phyloP scores from a whole-genome alignment of 1,140 invertebrate genomes.

The Marisa cornuarietis region DNA sequence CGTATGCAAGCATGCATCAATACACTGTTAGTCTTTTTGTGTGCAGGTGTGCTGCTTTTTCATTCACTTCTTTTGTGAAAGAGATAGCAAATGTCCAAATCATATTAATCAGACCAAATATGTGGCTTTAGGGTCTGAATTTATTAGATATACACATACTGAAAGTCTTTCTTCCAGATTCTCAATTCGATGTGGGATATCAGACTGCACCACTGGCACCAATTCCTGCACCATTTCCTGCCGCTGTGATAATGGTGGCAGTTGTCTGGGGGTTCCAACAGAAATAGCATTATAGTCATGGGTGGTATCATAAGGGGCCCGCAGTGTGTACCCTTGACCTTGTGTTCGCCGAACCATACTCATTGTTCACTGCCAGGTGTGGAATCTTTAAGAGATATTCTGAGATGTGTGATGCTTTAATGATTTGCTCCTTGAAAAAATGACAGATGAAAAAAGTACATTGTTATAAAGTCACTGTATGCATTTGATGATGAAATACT shows the following conservation, averaged over 20 bases:
- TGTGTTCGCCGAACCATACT: conserved; percentile 21
- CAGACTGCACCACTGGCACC: conserved; percentile 31
- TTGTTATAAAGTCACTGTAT: too few relatives aligned
- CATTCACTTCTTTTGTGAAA: too few relatives aligned
- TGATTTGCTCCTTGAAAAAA: neutral
- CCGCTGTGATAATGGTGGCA: conserved; percentile 15
- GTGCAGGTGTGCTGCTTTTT: too few relatives aligned
- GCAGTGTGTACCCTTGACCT: conserved; percentile 17
- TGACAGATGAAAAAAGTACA: neutral
- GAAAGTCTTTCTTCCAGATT: conserved; percentile 51
- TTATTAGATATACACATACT: conserved; percentile 17
- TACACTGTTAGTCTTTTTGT: too few relatives aligned
- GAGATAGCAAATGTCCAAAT: too few relatives aligned
- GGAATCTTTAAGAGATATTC: neutral
- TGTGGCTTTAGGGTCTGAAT: too few relatives aligned
- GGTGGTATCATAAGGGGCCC: conserved; percentile 36
- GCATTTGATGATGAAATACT: too few relatives aligned
- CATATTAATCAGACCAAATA: too few relatives aligned
- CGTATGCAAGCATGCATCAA: too few relatives aligned
- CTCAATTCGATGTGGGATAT: conserved; percentile 39
- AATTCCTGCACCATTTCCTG: conserved; percentile 26
- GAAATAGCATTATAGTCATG: conserved; percentile 49
- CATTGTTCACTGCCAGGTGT: conserved; percentile 5
- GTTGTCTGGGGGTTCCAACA: conserved; percentile 32
- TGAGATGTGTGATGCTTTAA: neutral